Percentiles rank a stretch among this genome's conserved stretches.
These are phyloP conservation scores for Sander vitreus DNA, from an alignment of 2,113 vertebrate genomes.

Conservation along the genomic window DNA sequence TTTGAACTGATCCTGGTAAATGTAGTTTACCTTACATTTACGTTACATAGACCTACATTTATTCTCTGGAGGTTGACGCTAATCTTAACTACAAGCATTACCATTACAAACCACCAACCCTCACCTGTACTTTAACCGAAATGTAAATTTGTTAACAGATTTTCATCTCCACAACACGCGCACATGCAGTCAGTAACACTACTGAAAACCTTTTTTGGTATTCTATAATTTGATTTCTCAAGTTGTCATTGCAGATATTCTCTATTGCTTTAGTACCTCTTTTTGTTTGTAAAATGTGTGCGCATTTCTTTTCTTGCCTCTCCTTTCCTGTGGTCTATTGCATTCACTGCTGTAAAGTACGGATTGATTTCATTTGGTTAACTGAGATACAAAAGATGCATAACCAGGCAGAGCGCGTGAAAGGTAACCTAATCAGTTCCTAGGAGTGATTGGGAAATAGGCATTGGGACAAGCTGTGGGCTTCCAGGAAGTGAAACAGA, in stretches of 20 bases:
- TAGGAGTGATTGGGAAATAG: slow-evolving; percentile 38
- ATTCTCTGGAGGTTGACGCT: background rate
- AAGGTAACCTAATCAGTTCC: slow-evolving; percentile 26
- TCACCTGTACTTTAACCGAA: background rate
- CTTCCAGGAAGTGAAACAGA: slow-evolving; percentile 55
- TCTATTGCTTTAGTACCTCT: background rate
- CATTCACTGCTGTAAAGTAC: background rate
- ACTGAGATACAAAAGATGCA: background rate
- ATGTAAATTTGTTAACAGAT: background rate
- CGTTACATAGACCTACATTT: background rate
- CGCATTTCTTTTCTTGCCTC: background rate
- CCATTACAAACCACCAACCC: background rate
- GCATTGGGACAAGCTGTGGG: background rate
- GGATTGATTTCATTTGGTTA: background rate
- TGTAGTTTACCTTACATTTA: background rate
- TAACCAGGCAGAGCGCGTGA: slow-evolving; percentile 3
- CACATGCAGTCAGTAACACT: background rate
- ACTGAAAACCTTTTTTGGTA: background rate
- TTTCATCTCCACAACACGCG: no score
- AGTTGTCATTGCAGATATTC: background rate
- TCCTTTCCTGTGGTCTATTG: background rate
- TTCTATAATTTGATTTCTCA: background rate
- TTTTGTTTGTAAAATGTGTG: background rate
- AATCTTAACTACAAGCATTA: background rate
- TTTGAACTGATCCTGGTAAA: slow-evolving; percentile 99